Evolutionary conservation across 2,797 vertebrate genomes (phyloP).

Genomic region (Sardinella longiceps): DNA sequence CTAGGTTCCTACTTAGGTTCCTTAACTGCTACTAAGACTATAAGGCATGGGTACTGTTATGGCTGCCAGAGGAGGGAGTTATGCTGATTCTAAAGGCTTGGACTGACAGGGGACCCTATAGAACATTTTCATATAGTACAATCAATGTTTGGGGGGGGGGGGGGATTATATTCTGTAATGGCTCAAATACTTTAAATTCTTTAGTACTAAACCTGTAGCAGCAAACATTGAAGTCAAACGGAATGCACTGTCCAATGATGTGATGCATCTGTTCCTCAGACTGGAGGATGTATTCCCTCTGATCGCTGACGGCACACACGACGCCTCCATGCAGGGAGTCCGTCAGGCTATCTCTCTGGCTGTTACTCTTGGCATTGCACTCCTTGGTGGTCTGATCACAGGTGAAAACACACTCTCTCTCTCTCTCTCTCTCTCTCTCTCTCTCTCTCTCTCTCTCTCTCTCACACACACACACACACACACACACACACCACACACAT

Average conservation of each 20-base stretch:
- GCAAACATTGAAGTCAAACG: not conserved
- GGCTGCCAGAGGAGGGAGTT: no score
- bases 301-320: slow-evolving; percentile 40
- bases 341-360: slow-evolving; percentile 79
- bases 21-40: no score
- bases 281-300: slow-evolving; percentile 79
- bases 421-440: not conserved
- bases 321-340: slow-evolving; percentile 62
- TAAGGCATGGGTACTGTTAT: no score
- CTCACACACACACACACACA: no score
- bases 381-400: slow-evolving; percentile 79
- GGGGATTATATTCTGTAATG: no score
- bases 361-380: slow-evolving; percentile 80
- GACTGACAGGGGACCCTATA: no score
- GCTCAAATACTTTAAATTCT: no score
- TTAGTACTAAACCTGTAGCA: not conserved
- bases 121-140: no score
- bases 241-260: not conserved
- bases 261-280: slow-evolving; percentile 58
- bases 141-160: no score
- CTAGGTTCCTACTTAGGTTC: no score
- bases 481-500: no score
- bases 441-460: not conserved
- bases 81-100: no score
- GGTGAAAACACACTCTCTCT: slow-evolving; percentile 65